phyloP scores from a whole-genome alignment of 2,113 vertebrate species.

The Strigops habroptila region DNA sequence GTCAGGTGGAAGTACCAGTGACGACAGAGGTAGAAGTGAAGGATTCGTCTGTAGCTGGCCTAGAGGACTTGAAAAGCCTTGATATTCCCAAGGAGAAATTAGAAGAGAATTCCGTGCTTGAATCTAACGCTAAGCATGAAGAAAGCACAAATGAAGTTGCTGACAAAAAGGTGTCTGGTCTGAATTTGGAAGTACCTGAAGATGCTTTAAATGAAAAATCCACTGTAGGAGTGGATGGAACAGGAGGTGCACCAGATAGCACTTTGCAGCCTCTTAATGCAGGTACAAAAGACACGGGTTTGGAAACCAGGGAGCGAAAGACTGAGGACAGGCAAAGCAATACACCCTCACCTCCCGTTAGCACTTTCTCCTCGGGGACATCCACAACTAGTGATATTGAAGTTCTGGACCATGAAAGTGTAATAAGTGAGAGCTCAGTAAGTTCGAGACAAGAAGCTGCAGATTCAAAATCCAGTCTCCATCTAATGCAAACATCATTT shows the following conservation, averaged over 20 bases:
- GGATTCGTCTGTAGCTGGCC: slow-evolving; percentile 1
- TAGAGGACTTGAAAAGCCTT: background rate
- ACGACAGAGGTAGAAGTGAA: slow-evolving; percentile 32
- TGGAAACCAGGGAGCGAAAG: slow-evolving; percentile 88
- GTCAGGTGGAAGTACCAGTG: slow-evolving; percentile 32
- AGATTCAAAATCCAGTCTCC: slow-evolving; percentile 88
- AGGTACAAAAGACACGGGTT: slow-evolving; percentile 74
- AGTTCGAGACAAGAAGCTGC: slow-evolving; percentile 91
- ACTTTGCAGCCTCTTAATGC: slow-evolving; percentile 52
- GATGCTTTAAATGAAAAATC: slow-evolving; percentile 22
- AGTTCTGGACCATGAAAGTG: slow-evolving; percentile 96
- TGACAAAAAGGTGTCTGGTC: slow-evolving; percentile 27
- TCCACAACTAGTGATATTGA: slow-evolving; percentile 99
- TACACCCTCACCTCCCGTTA: slow-evolving; percentile 93
- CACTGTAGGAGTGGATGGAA: background rate
- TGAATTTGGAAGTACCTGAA: slow-evolving; percentile 44
- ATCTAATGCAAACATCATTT: slow-evolving; percentile 96
- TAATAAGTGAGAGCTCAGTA: slow-evolving; percentile 95
- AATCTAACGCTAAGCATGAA: slow-evolving; percentile 15
- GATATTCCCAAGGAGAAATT: slow-evolving; percentile 7
- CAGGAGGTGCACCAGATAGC: background rate
- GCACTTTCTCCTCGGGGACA: slow-evolving; percentile 96
- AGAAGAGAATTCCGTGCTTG: background rate
- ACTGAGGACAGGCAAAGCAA: slow-evolving; percentile 93
- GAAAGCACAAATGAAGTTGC: slow-evolving; percentile 20